Percentiles rank a stretch among this genome's conserved stretches.
Evolutionary conservation across 2,113 vertebrate species (phyloP).

Genomic region (Xiphorhynchus elegans): DNA sequence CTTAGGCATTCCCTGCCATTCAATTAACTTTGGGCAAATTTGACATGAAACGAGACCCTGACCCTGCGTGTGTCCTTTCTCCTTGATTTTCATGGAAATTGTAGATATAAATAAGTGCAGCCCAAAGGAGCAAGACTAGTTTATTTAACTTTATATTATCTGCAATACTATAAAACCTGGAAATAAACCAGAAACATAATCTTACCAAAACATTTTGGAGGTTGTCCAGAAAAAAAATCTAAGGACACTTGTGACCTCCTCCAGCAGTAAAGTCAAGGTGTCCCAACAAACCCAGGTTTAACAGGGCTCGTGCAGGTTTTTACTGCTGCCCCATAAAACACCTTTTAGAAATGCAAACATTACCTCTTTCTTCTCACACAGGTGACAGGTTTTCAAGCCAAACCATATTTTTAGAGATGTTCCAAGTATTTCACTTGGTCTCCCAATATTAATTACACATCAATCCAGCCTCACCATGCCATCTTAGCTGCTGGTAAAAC

Average conservation of each 20-base stretch:
- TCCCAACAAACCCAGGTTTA: no score
- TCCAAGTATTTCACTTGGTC: no score
- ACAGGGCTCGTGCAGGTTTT: no score
- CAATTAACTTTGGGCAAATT: not conserved
- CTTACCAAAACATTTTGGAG: conserved; percentile 7
- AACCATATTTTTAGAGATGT: no score
- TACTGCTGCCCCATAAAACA: no score
- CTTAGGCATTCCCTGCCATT: not conserved
- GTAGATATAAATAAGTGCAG: not conserved
- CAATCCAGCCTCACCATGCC: no score
- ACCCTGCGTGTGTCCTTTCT: not conserved
- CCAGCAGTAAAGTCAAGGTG: no score
- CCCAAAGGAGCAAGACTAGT: not conserved
- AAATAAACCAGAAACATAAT: conserved; percentile 35
- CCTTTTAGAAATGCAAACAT: no score
- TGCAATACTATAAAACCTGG: not conserved
- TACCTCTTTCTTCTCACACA: no score
- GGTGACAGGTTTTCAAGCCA: no score
- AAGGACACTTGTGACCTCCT: not conserved
- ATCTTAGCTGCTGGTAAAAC: no score
- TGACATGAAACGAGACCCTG: not conserved
- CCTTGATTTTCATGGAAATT: conserved; percentile 17
- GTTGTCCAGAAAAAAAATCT: not conserved
- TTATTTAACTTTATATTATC: conserved; percentile 57
- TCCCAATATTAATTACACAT: no score